Evolutionary conservation across 2,888 invertebrate genomes (phyloP), one percentile per base, ranked within the genome.

Genomic region (Drosophila birchii): DNA sequence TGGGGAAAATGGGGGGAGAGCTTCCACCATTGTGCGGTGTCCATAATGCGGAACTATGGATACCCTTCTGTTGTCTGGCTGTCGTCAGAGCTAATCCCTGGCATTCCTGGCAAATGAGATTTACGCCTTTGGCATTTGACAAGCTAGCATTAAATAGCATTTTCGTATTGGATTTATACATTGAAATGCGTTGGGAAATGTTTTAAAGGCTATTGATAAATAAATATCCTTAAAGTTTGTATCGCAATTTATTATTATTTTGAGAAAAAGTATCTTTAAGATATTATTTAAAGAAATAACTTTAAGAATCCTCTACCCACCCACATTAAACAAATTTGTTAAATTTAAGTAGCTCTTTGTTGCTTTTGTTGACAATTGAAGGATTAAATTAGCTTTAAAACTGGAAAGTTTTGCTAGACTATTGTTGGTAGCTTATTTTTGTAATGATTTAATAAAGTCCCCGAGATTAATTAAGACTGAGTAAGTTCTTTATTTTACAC

Each of bases 381-480:
- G 41, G 60, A 20, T 55, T 55, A 55, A 55, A 59, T 39, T 55
- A 20, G 12, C 16, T 39, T 6, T 55, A 29, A 8, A 55, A 41
- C 14, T 23, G 6, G 11, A 7, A 56, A 60, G 32, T 34, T 56
- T 51, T 12, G n/a, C 34, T n/a, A 56, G 39, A 60, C 56, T 59
- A 39, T 59, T 53, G 26, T 26, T 20, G 32, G n/a, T 6, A 29
- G 55, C 4, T 20, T 6, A n/a, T 32, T 60, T 56, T 36, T 29
- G n/a, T 18, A 36, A 51, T 64, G 49, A 64, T 66, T 66, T 66
- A 66, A 66, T 66, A 66, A 66, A 64, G 66, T 36, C 64, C 44
- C 44, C 29, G 14, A 36, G 51, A 64, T 64, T 66, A 64, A 66
- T 66, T 66, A 66, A 20, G 36, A 29, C 34, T 38, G 63, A 66